Percentiles rank a stretch among this genome's conserved stretches.
phyloP scores from a whole-genome alignment of 2,113 vertebrate species.

The Pica pica region DNA sequence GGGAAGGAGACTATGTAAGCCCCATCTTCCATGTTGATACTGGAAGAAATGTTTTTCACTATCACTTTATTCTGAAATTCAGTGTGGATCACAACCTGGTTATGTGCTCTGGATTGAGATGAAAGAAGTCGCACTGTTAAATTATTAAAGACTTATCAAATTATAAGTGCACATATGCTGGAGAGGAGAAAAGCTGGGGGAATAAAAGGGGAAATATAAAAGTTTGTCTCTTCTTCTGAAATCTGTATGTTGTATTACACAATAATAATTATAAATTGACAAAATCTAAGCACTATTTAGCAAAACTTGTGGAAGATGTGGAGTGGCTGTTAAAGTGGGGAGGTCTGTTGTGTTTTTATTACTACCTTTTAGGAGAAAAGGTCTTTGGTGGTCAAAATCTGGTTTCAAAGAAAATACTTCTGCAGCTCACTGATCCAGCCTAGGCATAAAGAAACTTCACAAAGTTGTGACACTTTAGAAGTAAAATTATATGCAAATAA shows the following conservation, averaged over 20 bases:
- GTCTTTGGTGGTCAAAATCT: neutral
- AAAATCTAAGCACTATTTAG: neutral
- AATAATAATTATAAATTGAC: neutral
- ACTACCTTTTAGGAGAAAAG: neutral
- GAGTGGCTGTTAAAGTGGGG: neutral
- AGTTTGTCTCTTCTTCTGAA: neutral
- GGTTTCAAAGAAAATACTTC: neutral
- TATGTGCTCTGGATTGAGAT: neutral
- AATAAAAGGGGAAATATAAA: neutral
- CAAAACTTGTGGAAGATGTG: neutral
- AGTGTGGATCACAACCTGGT: neutral
- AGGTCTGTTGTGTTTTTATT: neutral
- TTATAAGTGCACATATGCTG: neutral
- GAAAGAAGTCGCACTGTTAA: neutral
- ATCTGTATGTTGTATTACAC: neutral
- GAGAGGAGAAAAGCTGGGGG: neutral
- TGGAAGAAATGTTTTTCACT: neutral
- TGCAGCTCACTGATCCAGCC: neutral
- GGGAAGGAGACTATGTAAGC: neutral
- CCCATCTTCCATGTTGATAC: neutral
- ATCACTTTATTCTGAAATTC: neutral
- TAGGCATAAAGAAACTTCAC: neutral
- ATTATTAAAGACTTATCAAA: neutral
- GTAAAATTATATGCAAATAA: neutral
- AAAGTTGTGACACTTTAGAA: neutral